Conservation (phyloP, 1,140 invertebrate species). For the Calliphora vicina region DNA sequence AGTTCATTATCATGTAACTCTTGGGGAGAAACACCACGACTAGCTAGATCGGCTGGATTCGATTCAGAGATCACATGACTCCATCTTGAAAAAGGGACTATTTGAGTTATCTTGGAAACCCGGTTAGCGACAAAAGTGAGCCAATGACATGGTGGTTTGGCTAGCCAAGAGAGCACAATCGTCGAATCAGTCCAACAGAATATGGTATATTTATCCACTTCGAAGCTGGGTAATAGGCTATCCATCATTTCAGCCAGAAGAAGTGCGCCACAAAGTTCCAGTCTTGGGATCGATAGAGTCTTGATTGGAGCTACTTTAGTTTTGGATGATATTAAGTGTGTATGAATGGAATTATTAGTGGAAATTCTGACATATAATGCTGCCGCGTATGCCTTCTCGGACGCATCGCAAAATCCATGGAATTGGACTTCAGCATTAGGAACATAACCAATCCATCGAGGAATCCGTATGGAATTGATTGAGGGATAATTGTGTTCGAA, state of each 20-base stretch:
- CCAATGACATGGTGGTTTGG: conserved; percentile 47
- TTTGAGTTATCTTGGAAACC: conserved; percentile 53
- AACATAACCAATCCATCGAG: conserved; percentile 36
- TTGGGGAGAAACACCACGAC: conserved; percentile 49
- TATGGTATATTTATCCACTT: conserved; percentile 44
- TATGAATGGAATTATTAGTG: not conserved
- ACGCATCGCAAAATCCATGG: conserved; percentile 59
- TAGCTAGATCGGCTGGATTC: conserved; percentile 64
- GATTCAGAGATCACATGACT: conserved; percentile 46
- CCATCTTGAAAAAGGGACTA: conserved; percentile 53
- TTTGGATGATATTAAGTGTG: not conserved
- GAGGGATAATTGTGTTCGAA: too few relatives aligned
- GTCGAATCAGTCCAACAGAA: conserved; percentile 63
- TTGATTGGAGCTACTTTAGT: conserved; percentile 52
- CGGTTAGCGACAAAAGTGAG: conserved; percentile 61
- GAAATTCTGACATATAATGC: conserved; percentile 53
- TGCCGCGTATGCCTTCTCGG: conserved; percentile 53
- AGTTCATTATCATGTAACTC: not conserved
- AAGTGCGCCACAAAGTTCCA: conserved; percentile 57
- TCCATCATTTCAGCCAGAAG: conserved; percentile 45
- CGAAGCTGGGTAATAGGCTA: conserved; percentile 43
- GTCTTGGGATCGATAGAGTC: conserved; percentile 48
- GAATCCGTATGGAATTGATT: too few relatives aligned
- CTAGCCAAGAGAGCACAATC: conserved; percentile 58
- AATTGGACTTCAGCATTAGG: conserved; percentile 38